Evolutionary conservation across 1,140 invertebrate species (phyloP), one percentile per base, ranked within the genome.

Genomic region (Bombus waltoni): DNA sequence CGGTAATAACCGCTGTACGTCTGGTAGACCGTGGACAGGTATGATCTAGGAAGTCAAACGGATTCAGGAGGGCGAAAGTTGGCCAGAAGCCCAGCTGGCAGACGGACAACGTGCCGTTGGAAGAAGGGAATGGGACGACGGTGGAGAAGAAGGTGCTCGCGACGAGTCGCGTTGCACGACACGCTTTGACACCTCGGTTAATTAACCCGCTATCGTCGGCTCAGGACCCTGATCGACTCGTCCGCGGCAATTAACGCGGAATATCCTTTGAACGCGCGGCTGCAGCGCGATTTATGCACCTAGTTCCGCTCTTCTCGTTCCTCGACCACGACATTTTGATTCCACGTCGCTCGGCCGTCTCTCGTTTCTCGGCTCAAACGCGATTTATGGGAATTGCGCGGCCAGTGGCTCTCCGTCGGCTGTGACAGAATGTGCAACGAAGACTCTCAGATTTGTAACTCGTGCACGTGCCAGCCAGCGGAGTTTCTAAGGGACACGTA

Each of bases 11-110:
- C 47, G 62, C 15, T 32, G 18, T 10, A 0, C 62, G n/a, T 66
- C 62, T 15, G n/a, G 4, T 15, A n/a, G n/a, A 66, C 1, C 62
- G 62, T 32, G 62, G n/a, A n/a, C 62, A 32, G n/a, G 62, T 66
- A n/a, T 66, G 62, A 89, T 89, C 82, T 81, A 32, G 59, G 73
- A 89, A 89, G 77, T 89, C 88, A 90, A 90, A 90, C 88, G 5
- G 10, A 87, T 86, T 66, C 68, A 81, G 73, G 70, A 65, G 80
- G 40, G 75, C 81, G 75, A 70, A 59, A 59, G 65, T 74, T 83
- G 84, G 87, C 89, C 47, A 47, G 53, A 62, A 80, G 81, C 89
- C 87, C 80, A 71, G 66, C 73, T 82, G 62, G 74, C 62, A 84
- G 80, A 53, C 68, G 72, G 72, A 57, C 38, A 75, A 65, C 22